Conservation (phyloP, 2,888 invertebrate species). For the Abrostola triplasia region DNA sequence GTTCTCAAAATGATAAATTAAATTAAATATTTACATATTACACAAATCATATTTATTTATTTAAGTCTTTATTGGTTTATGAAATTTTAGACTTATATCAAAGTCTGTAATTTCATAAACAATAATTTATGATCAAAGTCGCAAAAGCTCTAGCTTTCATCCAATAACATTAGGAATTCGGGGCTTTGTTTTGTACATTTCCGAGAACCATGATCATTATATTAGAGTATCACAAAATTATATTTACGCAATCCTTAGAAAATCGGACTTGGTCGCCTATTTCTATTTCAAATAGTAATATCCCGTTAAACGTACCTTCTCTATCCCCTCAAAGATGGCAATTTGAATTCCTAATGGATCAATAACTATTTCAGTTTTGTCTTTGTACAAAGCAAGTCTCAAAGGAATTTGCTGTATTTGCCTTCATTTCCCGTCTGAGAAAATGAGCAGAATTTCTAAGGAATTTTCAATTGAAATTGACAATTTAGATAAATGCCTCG, state of each 20-base stretch:
- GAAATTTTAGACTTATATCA: too few species aligned
- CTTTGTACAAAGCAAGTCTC: conserved; percentile 57
- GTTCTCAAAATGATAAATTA: too few species aligned
- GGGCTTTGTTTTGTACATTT: not conserved
- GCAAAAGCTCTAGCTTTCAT: not conserved
- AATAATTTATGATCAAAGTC: not conserved
- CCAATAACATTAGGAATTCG: too few species aligned
- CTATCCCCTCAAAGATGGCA: conserved; percentile 52
- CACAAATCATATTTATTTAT: too few species aligned
- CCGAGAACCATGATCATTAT: conserved; percentile 3
- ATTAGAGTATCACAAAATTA: conserved; percentile 7
- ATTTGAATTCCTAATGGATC: conserved; percentile 63
- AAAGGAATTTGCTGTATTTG: conserved; percentile 64
- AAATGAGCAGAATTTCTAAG: conserved; percentile 65
- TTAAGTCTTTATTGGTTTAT: too few species aligned
- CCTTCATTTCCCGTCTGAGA: conserved; percentile 57
- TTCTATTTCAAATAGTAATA: conserved; percentile 42
- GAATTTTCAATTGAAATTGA: conserved; percentile 70
- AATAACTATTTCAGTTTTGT: conserved; percentile 63
- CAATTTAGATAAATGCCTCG: conserved; percentile 65
- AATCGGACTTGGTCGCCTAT: conserved; percentile 18
- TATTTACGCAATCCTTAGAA: conserved; percentile 9
- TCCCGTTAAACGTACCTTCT: conserved; percentile 28
- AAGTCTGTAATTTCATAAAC: too few species aligned
- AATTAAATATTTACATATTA: too few species aligned